A percentile compares a stretch with the other conserved stretches of the same genome.
Conservation (phyloP, 2,113 vertebrate species). For the Macroglossus sobrinus region DNA sequence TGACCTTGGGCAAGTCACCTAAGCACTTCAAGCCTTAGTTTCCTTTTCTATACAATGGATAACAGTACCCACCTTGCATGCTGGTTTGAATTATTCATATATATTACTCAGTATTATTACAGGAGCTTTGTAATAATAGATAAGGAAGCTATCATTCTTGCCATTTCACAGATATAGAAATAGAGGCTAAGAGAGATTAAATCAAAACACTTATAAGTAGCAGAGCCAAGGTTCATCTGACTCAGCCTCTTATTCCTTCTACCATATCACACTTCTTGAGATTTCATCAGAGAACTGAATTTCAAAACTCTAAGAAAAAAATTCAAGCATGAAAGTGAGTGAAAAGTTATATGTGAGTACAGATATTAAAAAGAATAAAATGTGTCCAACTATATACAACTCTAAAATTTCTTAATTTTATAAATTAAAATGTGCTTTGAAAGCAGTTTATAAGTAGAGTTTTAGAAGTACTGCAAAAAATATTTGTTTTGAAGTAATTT, state of each 20-base stretch:
- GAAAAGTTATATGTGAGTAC: not conserved
- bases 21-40: not conserved
- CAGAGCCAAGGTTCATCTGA: not conserved
- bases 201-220: not conserved
- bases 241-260: not conserved
- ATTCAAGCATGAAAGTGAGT: not conserved
- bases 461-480: not conserved
- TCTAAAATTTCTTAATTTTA: not conserved
- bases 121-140: not conserved
- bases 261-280: not conserved
- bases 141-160: not conserved
- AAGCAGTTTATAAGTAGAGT: not conserved
- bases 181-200: not conserved
- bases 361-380: not conserved
- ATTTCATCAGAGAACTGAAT: not conserved
- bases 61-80: not conserved
- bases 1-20: not conserved
- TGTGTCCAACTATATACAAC: not conserved
- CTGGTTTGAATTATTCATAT: not conserved
- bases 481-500: not conserved
- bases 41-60: not conserved
- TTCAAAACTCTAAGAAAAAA: not conserved
- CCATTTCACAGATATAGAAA: not conserved
- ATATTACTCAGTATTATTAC: not conserved
- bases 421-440: not conserved